Evolutionary conservation across 2,113 vertebrate genomes (phyloP).

Genomic region (Tachycineta bicolor): DNA sequence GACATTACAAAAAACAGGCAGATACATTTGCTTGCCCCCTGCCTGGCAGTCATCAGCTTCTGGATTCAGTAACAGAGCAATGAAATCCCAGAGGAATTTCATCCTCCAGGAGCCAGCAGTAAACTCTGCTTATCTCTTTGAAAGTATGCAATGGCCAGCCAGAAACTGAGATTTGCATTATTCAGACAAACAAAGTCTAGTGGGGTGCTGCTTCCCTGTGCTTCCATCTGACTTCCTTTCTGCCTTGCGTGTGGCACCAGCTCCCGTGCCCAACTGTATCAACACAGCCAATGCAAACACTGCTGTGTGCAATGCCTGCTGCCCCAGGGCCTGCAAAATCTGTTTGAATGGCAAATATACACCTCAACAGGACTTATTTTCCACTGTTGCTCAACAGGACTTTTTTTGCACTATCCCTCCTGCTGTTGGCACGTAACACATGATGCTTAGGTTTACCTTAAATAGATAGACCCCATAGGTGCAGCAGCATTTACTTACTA

Average conservation of each 20-base stretch:
- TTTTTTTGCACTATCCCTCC: neutral
- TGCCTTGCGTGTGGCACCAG: neutral
- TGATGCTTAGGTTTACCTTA: neutral
- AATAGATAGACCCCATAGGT: neutral
- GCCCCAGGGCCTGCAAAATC: neutral
- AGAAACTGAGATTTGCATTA: neutral
- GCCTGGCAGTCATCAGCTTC: neutral
- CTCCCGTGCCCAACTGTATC: accelerated
- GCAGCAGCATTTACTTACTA: neutral
- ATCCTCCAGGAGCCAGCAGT: neutral
- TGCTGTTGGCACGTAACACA: neutral
- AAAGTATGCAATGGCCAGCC: neutral
- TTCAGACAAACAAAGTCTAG: neutral
- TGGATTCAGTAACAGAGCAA: neutral
- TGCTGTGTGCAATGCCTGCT: neutral
- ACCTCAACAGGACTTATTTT: neutral
- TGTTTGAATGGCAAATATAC: neutral
- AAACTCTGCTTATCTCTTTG: neutral
- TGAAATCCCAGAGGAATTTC: neutral
- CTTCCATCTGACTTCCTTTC: neutral
- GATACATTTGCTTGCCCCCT: neutral
- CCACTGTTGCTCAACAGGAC: neutral
- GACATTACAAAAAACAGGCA: conserved; percentile 30
- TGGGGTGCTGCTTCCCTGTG: neutral
- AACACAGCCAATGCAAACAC: neutral